A percentile compares a stretch with the other conserved stretches of the same genome.
Conservation (phyloP, 2,113 vertebrate genomes). For the Phodopus roborovskii region DNA sequence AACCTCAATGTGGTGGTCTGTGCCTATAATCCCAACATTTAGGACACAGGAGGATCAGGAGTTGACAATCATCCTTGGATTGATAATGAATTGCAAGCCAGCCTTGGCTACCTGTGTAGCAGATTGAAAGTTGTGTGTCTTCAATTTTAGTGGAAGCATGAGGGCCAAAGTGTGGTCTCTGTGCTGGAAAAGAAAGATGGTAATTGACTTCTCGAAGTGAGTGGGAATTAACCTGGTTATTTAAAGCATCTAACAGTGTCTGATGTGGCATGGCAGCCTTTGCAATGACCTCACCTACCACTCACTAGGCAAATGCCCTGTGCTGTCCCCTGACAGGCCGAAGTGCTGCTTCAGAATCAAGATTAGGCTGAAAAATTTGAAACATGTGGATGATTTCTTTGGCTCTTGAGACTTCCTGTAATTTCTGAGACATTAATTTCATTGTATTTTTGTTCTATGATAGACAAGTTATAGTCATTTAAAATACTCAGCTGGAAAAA, state of each 20-base stretch:
- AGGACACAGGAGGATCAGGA: background rate
- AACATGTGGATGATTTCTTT: background rate
- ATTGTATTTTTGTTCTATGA: background rate
- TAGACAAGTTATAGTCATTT: background rate
- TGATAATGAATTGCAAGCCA: background rate
- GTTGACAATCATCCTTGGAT: background rate
- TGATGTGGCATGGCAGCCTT: background rate
- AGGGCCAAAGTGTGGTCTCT: background rate
- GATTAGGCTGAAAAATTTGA: background rate
- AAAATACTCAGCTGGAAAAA: constrained; percentile 17
- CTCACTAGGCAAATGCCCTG: background rate
- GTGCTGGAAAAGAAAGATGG: background rate
- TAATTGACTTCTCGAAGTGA: background rate
- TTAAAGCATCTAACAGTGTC: background rate
- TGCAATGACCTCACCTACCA: background rate
- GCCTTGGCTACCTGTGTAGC: background rate
- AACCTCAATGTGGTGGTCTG: too few species aligned
- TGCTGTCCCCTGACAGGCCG: background rate
- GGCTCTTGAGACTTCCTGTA: background rate
- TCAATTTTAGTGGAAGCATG: background rate
- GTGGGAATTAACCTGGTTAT: background rate
- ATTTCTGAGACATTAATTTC: constrained; percentile 18
- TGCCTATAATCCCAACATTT: too few species aligned
- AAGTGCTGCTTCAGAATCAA: background rate
- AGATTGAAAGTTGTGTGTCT: background rate